Base-by-base conservation (phyloP, 2,113 vertebrate genomes). In the Centropus bengalensis region DNA sequence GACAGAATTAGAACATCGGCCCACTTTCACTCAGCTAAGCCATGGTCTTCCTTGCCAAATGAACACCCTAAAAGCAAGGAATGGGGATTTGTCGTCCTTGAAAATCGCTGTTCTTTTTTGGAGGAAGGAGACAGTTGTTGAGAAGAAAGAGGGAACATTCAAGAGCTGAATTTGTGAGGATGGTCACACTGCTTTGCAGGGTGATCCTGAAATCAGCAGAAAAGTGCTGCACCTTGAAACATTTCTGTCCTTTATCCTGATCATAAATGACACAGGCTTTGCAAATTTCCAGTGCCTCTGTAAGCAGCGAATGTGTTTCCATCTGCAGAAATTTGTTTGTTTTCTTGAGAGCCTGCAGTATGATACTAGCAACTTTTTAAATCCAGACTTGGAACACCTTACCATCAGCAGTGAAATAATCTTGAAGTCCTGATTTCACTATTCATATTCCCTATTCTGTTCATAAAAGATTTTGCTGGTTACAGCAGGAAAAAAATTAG, bases 181-280 rank as follows among this genome's bases (percentile, higher is more conserved):
- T 24, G 13, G n/a, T 58, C 75, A 33, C 44, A 47, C 20, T 89
- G 51, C 78, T 74, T 88, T 88, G 36, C 28, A 75, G 70, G 47
- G 44, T 0, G 1, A 79, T 66, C 56, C 86, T 91, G 85, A 94
- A 91, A 91, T 69, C 63, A 88, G 83, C 51, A 89, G 62, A 40
- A 90, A 86, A 91, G 44, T 76, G 51, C 83, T 89, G 69, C 51
- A 78, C 73, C 85, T 60, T 44, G 64, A 87, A 74, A 90, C 95
- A 76, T 69, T 92, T 95, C 83, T 88, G 58, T 80, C 62, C 28
- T 92, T 90, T 91, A 94, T 94, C 68, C 73, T 90, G 54, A 32
- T 91, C 88, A 95, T 84, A 0, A 7, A 93, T 94, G 83, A 71
- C 42, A 77, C 13, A 44, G 70, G 63, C 76, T 91, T 94, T 78